A percentile compares a stretch with the other conserved stretches of the same genome.
phyloP scores from a whole-genome alignment of 2,113 vertebrate genomes.

The Smithornis capensis region DNA sequence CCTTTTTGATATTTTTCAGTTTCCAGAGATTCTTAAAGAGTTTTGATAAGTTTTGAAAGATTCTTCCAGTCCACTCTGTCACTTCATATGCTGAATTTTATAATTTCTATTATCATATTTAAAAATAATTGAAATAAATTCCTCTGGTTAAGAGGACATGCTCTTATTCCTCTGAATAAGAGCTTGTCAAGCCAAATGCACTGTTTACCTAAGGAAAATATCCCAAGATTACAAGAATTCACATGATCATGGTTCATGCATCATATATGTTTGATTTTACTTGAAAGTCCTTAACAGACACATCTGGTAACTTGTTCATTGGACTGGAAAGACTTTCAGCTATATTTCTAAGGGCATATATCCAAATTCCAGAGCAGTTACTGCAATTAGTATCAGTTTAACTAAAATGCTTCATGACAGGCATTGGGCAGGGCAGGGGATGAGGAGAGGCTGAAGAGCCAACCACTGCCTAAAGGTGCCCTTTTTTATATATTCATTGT shows the following conservation, averaged over 20 bases:
- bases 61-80: background rate
- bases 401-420: background rate
- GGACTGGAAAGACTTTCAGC: background rate
- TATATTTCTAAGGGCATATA: background rate
- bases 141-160: background rate
- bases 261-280: background rate
- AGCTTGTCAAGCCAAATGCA: background rate
- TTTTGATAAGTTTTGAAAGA: background rate
- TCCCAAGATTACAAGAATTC: background rate
- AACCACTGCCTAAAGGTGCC: background rate
- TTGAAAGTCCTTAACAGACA: background rate
- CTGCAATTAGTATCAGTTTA: background rate
- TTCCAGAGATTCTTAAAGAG: background rate
- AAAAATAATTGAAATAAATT: background rate
- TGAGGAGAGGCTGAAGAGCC: background rate
- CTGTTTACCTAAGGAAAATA: background rate
- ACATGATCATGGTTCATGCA: background rate
- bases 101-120: background rate
- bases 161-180: too few relatives aligned
- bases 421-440: background rate
- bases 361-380: constrained; percentile 1
- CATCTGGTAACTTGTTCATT: background rate
- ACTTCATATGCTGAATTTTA: background rate
- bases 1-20: background rate
- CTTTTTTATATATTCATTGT: background rate